Conservation (phyloP, 2,888 invertebrate genomes). For the Cistogaster globosa region DNA sequence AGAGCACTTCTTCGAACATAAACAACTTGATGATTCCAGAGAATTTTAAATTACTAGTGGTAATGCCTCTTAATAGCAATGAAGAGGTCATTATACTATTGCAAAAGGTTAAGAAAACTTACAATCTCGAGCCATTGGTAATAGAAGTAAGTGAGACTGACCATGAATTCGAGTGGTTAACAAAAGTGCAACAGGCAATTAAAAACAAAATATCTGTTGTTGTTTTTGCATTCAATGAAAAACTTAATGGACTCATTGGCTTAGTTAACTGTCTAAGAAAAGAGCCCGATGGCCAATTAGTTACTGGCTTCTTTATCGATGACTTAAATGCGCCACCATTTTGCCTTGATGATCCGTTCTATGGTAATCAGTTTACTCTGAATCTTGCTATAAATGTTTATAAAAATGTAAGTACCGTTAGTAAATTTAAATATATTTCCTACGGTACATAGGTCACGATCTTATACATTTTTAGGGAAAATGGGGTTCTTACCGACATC, state of each 20-base stretch:
- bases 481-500: slow-evolving; percentile 93
- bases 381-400: slow-evolving; percentile 92
- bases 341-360: slow-evolving; percentile 86
- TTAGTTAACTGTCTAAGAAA: slow-evolving; percentile 92
- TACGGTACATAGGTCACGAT: neutral
- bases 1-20: slow-evolving; percentile 84
- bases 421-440: neutral
- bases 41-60: slow-evolving; percentile 76
- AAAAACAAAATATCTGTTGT: slow-evolving; percentile 83
- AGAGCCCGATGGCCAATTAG: slow-evolving; percentile 89
- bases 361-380: slow-evolving; percentile 86
- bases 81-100: slow-evolving; percentile 80
- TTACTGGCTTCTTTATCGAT: slow-evolving; percentile 86
- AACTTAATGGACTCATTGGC: slow-evolving; percentile 92
- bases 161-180: slow-evolving; percentile 78
- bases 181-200: slow-evolving; percentile 76
- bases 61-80: slow-evolving; percentile 76
- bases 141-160: slow-evolving; percentile 78
- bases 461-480: slow-evolving; percentile 76
- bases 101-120: slow-evolving; percentile 74
- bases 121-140: slow-evolving; percentile 72
- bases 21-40: slow-evolving; percentile 74
- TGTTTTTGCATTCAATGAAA: slow-evolving; percentile 87
- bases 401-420: slow-evolving; percentile 83
- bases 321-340: slow-evolving; percentile 87